Base-by-base conservation (phyloP, 1,140 invertebrate species). In the Calephelis nemesis region DNA sequence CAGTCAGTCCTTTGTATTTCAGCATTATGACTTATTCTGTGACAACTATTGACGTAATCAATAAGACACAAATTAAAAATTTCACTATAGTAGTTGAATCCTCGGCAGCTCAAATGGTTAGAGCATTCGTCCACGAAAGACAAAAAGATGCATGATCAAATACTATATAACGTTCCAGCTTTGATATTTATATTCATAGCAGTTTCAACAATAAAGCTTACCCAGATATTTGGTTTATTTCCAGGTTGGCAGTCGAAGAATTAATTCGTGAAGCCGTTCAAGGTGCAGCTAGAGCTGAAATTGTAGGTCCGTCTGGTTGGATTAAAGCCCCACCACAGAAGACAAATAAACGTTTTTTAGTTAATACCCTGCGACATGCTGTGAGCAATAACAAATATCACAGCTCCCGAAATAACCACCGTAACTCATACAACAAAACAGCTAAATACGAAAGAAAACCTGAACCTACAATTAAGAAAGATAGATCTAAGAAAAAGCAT, bases 221-320 rank as follows among this genome's bases (percentile, higher is more conserved):
- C 8, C 11, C 7, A 19, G 62, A 48, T 65, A 19, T 3, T 68
- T 69, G 30, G 47, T 69, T 54, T 62, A 58, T 9, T 83, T 83
- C 65, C 64, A 94, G 94, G 82, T 81, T 94, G 78, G 94, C 94
- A 45, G 93, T 90, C 12, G 93, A 94, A 82, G 94, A 94, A 74
- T 81, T 95, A 50, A 79, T 95, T n/a, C 88, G 94, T 74, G 94
- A 95, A 87, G 93, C 94, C 7, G 93, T 93, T 58, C 80, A 93
- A 76, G 94, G 94, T 58, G 93, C 93, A 50, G 92, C 90, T 68
- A 85, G 94, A 75, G 94, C 94, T 15, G 93, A 94, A 87, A 88
- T 93, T 63, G 92, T 94, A 71, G 94, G 94, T 13, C 94, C 94
- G 7, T 94, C 93, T 69, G 94, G 94, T 49, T 94, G 94, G 94